Percentiles rank a stretch among this genome's conserved stretches.
phyloP scores from a whole-genome alignment of 2,797 vertebrate genomes.

The Kryptopterus vitreolus region DNA sequence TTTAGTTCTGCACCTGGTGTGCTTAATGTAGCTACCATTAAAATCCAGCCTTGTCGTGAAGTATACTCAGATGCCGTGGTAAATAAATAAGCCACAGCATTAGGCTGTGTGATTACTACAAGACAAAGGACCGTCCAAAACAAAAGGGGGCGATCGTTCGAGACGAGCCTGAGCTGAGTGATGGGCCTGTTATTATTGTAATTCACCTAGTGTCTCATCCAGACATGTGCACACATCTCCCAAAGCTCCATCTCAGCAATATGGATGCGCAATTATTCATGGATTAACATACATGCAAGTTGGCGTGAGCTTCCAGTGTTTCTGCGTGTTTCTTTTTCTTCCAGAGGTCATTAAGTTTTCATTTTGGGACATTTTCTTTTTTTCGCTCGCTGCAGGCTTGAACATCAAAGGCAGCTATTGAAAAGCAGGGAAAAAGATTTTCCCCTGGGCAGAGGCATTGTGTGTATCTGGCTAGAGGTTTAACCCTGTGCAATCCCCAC shows the following conservation, averaged over 20 bases:
- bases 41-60: background rate
- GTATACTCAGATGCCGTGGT: background rate
- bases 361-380: slow-evolving; percentile 62
- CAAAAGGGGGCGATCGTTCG: slow-evolving; percentile 55
- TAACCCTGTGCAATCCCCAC: slow-evolving; percentile 70
- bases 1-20: background rate
- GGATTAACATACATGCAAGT: slow-evolving; percentile 73
- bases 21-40: background rate
- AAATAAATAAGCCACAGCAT: background rate
- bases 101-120: slow-evolving; percentile 8
- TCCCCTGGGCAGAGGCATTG: slow-evolving; percentile 60
- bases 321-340: slow-evolving; percentile 58
- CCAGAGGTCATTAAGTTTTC: slow-evolving; percentile 60
- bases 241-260: slow-evolving; percentile 59
- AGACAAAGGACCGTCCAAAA: slow-evolving; percentile 49
- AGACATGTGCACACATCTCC: slow-evolving; percentile 44
- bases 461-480: slow-evolving; percentile 62
- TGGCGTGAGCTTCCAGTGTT: slow-evolving; percentile 66
- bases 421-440: slow-evolving; percentile 42
- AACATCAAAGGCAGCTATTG: slow-evolving; percentile 62
- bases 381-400: slow-evolving; percentile 63
- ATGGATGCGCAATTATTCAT: slow-evolving; percentile 63
- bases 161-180: slow-evolving; percentile 56
- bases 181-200: slow-evolving; percentile 66
- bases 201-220: slow-evolving; percentile 64